Evolutionary conservation across 2,113 vertebrate genomes (phyloP), one percentile per base, ranked within the genome.

Genomic region (Scomber japonicus): DNA sequence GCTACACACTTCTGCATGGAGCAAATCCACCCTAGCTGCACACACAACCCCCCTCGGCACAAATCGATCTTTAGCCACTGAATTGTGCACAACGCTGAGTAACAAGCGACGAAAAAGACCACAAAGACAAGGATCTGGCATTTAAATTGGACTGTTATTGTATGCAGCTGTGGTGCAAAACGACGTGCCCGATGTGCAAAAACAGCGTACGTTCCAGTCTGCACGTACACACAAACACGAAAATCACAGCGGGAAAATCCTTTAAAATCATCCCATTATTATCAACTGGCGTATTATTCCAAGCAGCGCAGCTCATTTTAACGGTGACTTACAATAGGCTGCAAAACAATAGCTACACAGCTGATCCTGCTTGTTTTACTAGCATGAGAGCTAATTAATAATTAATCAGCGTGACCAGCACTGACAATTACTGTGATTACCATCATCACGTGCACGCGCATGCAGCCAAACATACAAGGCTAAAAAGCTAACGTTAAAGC

Each of bases 181-280:
- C 24, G 5, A 10, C n/a, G 13, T 53, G 31, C 2, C 51, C 35
- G 3, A 24, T 16, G 44, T 16, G 60, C 30, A 62, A 35, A 69
- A 2, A 27, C 24, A 6, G 80, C 45, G 56, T 80, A 6, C 54
- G 77, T 62, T 77, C 21, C 8, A 46, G 56, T 53, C 45, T 2
- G 73, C 74, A 84, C 85, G 85, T 83, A 80, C 59, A 76, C 80
- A 81, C 24, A 27, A 2, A 27, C 62, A 60, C 40, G 10, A 49
- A 62, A 65, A 12, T 4, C 27, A 51, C 40, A 15, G 46, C 30
- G 67, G 11, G 51, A 64, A 59, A 46, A 17, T 27, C 19, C 4
- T 27, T 46, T 13, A 14, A 30, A 57, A 31, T 27, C 6, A 9
- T 40, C 9, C 2, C 35, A 40, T 40, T 40, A 40, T 40, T 9